Evolutionary conservation across 1,140 invertebrate genomes (phyloP).

Genomic region (Dreissena polymorpha): DNA sequence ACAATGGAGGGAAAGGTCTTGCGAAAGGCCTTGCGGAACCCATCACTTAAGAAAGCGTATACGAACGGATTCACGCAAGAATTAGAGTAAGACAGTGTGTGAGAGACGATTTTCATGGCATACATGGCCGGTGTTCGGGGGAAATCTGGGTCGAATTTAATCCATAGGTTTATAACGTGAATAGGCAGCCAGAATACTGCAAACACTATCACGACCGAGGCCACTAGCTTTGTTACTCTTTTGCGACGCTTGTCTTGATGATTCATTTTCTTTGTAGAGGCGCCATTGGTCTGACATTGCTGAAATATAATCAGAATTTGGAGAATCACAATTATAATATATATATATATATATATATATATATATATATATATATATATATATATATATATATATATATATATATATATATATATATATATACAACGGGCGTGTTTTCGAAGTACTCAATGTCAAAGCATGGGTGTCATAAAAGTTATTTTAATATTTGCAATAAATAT

Average conservation of each 20-base stretch:
- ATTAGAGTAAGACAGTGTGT: slow-evolving; percentile 95
- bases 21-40: slow-evolving; percentile 89
- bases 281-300: too few species aligned
- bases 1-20: slow-evolving; percentile 66
- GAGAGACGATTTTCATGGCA: slow-evolving; percentile 90
- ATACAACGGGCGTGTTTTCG: too few species aligned
- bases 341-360: too few species aligned
- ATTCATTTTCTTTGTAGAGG: too few species aligned
- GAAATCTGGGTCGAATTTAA: slow-evolving; percentile 59
- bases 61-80: slow-evolving; percentile 97
- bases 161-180: slow-evolving; percentile 83
- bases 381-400: too few species aligned
- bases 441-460: too few species aligned
- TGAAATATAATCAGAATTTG: too few species aligned
- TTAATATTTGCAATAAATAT: too few species aligned
- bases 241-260: slow-evolving; percentile 74
- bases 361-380: too few species aligned
- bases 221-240: slow-evolving; percentile 94
- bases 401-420: too few species aligned
- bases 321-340: too few species aligned
- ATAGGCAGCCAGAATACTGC: slow-evolving; percentile 97
- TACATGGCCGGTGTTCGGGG: slow-evolving; percentile 82
- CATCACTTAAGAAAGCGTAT: slow-evolving; percentile 94
- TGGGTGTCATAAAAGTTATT: too few species aligned
- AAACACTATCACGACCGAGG: slow-evolving; percentile 95